A percentile compares a stretch with the other conserved stretches of the same genome.
These are phyloP conservation scores for Parazoanthus swiftii DNA, from an alignment of 92 coral and sea anemone species.

Conservation along the genomic window DNA sequence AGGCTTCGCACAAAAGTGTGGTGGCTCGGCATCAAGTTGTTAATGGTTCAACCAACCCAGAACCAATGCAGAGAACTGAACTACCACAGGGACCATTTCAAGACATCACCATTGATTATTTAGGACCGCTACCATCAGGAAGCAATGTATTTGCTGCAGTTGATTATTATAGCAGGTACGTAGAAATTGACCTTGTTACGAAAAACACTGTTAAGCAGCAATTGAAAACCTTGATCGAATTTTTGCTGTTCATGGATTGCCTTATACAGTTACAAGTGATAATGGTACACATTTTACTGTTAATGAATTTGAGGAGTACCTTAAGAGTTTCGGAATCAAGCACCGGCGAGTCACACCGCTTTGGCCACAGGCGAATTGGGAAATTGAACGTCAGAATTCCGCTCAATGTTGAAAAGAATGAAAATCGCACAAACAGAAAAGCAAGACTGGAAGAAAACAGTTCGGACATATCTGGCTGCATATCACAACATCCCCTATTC, in stretches of 20 bases:
- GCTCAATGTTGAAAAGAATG: constrained; percentile 56
- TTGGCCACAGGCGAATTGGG: constrained; percentile 52
- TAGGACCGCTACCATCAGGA: constrained; percentile 60
- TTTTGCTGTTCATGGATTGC: constrained; percentile 55
- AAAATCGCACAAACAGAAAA: constrained; percentile 46
- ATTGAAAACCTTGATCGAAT: constrained; percentile 50
- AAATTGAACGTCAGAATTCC: constrained; percentile 51
- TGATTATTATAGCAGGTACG: constrained; percentile 61
- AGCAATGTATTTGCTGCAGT: constrained; percentile 51
- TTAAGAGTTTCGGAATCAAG: constrained; percentile 28
- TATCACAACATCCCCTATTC: constrained; percentile 59
- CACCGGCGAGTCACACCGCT: constrained; percentile 34
- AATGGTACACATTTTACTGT: constrained; percentile 38
- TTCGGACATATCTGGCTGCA: constrained; percentile 49
- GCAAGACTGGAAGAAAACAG: constrained; percentile 40
- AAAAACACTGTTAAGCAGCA: constrained; percentile 44
- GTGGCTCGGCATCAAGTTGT: constrained; percentile 77
- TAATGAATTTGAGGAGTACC: constrained; percentile 7
- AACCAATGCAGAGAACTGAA: constrained; percentile 48
- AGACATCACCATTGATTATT: constrained; percentile 49
- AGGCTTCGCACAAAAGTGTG: constrained; percentile 51
- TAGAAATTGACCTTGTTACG: constrained; percentile 48
- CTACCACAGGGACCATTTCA: constrained; percentile 49
- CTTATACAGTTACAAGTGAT: constrained; percentile 40
- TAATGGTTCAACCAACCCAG: constrained; percentile 35